Conservation (phyloP, 2,113 vertebrate genomes). For the Caranx ignobilis region DNA sequence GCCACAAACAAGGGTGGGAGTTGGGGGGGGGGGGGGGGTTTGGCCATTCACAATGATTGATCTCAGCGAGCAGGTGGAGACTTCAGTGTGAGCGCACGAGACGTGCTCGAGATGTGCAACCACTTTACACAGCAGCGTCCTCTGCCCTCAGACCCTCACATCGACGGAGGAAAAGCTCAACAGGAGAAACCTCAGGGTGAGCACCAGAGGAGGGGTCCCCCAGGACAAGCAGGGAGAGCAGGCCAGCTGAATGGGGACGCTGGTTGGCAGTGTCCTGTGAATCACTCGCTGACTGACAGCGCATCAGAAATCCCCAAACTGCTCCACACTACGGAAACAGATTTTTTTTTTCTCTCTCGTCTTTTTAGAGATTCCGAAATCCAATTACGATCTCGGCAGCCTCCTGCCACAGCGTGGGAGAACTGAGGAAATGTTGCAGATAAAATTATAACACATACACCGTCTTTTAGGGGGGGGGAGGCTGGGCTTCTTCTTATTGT, state of each 20-base stretch:
- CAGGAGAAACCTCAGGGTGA: no score
- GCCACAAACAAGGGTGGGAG: constrained; percentile 25
- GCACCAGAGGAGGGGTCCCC: no score
- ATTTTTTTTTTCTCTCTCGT: not conserved
- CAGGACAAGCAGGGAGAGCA: no score
- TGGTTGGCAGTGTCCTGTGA: not conserved
- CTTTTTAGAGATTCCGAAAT: constrained; percentile 16
- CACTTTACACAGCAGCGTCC: no score
- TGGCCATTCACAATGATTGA: constrained; percentile 31
- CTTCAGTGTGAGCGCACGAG: not conserved
- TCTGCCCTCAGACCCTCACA: no score
- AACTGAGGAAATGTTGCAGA: constrained; percentile 24
- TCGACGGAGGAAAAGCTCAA: no score
- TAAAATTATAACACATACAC: constrained; percentile 11
- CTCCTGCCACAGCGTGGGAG: constrained; percentile 26
- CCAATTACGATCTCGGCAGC: constrained; percentile 9
- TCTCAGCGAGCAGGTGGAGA: constrained; percentile 35
- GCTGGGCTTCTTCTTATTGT: constrained; percentile 16
- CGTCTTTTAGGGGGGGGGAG: constrained; percentile 1
- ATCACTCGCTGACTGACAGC: constrained; percentile 25
- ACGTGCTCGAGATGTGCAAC: not conserved
- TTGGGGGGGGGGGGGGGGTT: not conserved
- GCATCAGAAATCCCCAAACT: constrained; percentile 11
- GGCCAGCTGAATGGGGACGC: no score
- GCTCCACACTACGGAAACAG: not conserved